These are phyloP conservation scores for Semnornis frantzii DNA, from an alignment of 2,113 vertebrate genomes.

Conservation along the genomic window DNA sequence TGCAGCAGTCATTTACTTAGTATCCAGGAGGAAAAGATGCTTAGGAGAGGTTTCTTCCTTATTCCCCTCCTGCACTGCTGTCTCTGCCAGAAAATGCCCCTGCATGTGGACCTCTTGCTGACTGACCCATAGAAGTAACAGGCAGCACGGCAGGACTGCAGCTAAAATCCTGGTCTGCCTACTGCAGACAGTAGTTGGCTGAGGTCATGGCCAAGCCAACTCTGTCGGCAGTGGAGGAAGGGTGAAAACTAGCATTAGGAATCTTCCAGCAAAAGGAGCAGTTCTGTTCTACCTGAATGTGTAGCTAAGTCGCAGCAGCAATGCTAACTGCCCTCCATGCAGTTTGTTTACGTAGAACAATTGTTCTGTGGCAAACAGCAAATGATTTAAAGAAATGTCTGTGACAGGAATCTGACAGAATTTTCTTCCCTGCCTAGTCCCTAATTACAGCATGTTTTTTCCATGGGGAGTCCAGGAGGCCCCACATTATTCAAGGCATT, in stretches of 20 bases:
- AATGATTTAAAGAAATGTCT: neutral
- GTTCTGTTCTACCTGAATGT: neutral
- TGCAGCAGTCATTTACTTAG: constrained; percentile 42
- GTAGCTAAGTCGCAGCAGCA: neutral
- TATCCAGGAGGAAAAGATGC: constrained; percentile 2
- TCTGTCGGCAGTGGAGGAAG: neutral
- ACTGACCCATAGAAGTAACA: neutral
- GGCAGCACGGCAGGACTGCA: neutral
- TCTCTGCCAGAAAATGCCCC: constrained; percentile 9
- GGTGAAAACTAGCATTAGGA: neutral
- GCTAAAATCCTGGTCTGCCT: neutral
- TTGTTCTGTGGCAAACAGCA: constrained; percentile 16
- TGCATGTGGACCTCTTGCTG: neutral
- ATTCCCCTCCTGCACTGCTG: neutral
- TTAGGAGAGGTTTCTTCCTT: neutral
- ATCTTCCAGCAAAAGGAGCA: neutral
- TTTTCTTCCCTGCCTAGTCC: neutral
- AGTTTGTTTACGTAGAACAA: neutral
- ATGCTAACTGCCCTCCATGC: neutral
- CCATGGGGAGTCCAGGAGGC: neutral
- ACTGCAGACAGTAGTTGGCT: neutral
- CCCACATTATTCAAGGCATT: constrained; percentile 29
- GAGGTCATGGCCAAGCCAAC: neutral
- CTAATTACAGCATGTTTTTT: neutral
- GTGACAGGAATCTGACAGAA: constrained; percentile 38